Percentiles rank a stretch among this genome's conserved stretches.
phyloP scores from a whole-genome alignment of 2,888 invertebrate genomes.

The Drosophila nigricruria region DNA sequence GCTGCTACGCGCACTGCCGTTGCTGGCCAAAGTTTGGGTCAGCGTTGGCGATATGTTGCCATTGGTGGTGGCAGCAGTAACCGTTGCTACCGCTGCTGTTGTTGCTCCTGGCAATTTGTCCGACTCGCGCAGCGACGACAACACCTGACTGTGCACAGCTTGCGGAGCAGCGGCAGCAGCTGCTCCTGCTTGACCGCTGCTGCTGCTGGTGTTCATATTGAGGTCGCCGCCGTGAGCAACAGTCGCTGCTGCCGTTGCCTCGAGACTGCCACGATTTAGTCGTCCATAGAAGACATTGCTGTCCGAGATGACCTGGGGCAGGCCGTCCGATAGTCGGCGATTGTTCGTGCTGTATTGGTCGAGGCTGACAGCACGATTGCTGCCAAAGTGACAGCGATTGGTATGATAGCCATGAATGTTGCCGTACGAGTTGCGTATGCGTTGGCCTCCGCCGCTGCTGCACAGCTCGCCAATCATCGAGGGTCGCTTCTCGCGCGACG shows the following conservation, averaged over 20 bases:
- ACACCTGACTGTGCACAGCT: constrained; percentile 11
- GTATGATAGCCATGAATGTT: constrained; percentile 85
- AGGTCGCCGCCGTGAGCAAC: constrained; percentile 59
- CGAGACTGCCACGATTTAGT: constrained; percentile 79
- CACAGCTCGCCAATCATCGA: constrained; percentile 86
- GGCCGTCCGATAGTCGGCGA: constrained; percentile 84
- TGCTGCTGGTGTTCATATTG: constrained; percentile 69
- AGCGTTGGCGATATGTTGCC: constrained; percentile 81
- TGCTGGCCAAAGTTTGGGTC: constrained; percentile 49
- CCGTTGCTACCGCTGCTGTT: constrained; percentile 25
- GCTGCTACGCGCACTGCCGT: constrained; percentile 53
- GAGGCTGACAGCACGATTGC: constrained; percentile 85
- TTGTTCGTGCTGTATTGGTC: constrained; percentile 85
- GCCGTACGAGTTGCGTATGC: constrained; percentile 85
- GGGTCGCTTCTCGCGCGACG: constrained; percentile 88
- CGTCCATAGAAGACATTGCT: constrained; percentile 85
- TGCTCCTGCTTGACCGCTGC: constrained; percentile 31
- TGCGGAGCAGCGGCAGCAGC: constrained; percentile 1
- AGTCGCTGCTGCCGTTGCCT: constrained; percentile 43
- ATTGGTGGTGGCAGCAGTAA: constrained; percentile 58
- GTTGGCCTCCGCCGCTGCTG: constrained; percentile 84
- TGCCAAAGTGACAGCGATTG: constrained; percentile 85
- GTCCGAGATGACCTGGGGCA: constrained; percentile 85
- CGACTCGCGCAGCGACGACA: constrained; percentile 13
- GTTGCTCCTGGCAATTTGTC: constrained; percentile 34